Evolutionary conservation across 2,113 vertebrate species (phyloP), one percentile per base, ranked within the genome.

Genomic region (Oryzias woworae): DNA sequence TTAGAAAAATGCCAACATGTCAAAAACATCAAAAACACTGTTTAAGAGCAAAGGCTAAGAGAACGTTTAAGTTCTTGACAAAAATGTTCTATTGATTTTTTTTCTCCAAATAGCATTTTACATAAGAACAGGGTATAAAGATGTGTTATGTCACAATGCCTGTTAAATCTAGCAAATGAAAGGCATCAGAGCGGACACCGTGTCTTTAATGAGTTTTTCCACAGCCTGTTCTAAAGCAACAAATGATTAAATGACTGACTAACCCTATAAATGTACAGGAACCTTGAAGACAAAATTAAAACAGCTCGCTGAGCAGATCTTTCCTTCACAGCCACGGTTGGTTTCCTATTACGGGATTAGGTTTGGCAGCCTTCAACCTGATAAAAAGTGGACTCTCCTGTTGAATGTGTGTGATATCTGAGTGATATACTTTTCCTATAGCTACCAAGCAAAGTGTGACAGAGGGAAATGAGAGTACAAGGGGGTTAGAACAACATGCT

Each of bases 401-500:
- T 22, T 72, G 20, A 20, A 20, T 20, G 20, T 20, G 20, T 20
- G 20, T 20, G 20, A 20, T 20, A 20, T 20, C 20, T 20, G 67
- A 71, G 31, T 73, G 77, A 77, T 73, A 66, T 66, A 63, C 51
- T 62, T 69, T 58, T 10, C 5, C 45, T 53, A 62, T 59, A 55
- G 60, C 53, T 66, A 77, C 56, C 67, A 46, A 81, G 70, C 69
- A 51, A 69, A 70, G 67, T 83, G 78, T 87, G 80, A 75, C 75
- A 75, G 80, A 85, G 77, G 80, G 80, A 77, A 81, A 77, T 75
- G 73, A 61, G 55, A 52, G 63, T 36, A 56, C 71, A 77, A 56
- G 45, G 24, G 65, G 62, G 57, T 57, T 75, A 53, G 61, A 81
- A 81, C 72, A 81, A 75, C 75, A 81, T 78, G 72, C 58, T 60